Evolutionary conservation across 2,113 vertebrate species (phyloP), one percentile per base, ranked within the genome.

Genomic region (Channa argus): DNA sequence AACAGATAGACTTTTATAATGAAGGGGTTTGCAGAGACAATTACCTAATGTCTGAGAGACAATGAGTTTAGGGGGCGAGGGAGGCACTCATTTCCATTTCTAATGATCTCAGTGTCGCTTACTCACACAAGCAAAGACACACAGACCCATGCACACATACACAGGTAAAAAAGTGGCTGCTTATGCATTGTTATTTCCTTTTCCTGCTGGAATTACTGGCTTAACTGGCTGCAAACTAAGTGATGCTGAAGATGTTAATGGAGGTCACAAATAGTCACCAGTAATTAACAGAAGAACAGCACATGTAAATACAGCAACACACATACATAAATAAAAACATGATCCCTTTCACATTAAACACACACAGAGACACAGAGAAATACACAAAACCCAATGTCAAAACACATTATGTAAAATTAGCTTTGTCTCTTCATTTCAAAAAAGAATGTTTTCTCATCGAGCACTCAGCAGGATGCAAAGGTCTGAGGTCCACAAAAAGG

Each of bases 181-280:
- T 91, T 86, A 84, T 85, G 82, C 86, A 89, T 88, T 91, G 89
- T 92, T 80, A 92, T 92, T 92, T 88, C 12, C 80, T 82, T 90
- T 85, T 81, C 91, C 91, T 82, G 74, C 79, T 76, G 88, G 88
- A 91, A 86, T 92, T 86, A 86, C 72, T 58, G 84, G 84, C 84
- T 88, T 87, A 89, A 87, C 80, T 8, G 58, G 79, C 87, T 83
- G 86, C 50, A 60, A 89, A 86, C 84, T 71, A 85, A 89, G 86
- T 79, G 87, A 82, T 45, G 74, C 68, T 61, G 72, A 87, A 80
- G 88, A 91, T 84, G 88, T 91, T 92, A 92, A 92, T 92, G 84
- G 90, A 82, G 88, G 90, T 92, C 88, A 86, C 85, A 80, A 87
- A 86, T 74, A 89, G 90, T 89, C 90, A 85, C 79, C 74, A 56